These are phyloP conservation scores for Polypterus senegalus DNA, from an alignment of 2,113 vertebrate genomes.

Conservation along the genomic window DNA sequence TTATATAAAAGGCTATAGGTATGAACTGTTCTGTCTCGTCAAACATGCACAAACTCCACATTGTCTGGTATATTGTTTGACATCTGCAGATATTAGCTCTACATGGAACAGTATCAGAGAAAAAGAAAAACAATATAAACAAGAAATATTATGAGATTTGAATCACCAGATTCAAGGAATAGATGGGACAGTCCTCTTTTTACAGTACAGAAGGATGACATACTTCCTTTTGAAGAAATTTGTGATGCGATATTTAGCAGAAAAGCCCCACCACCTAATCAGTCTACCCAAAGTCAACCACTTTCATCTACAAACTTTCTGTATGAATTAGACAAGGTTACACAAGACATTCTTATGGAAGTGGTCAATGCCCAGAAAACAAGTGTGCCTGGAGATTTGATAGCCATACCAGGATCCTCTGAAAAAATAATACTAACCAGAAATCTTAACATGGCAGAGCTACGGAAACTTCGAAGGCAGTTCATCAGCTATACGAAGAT, in stretches of 20 bases:
- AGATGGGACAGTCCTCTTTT: constrained; percentile 90
- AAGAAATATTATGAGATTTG: constrained; percentile 62
- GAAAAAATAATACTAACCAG: constrained; percentile 62
- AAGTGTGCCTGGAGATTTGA: constrained; percentile 51
- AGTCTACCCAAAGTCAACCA: constrained; percentile 79
- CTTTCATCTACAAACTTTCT: constrained; percentile 74
- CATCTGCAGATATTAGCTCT: constrained; percentile 45
- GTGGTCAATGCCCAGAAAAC: constrained; percentile 60
- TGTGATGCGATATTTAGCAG: constrained; percentile 72
- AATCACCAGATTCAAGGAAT: constrained; percentile 74
- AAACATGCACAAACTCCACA: no score
- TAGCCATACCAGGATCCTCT: constrained; percentile 54
- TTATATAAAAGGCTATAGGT: no score
- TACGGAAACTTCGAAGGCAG: constrained; percentile 79
- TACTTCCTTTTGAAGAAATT: constrained; percentile 62
- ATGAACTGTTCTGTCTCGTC: no score
- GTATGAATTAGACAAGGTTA: constrained; percentile 76
- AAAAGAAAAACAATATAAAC: constrained; percentile 39
- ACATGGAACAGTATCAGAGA: constrained; percentile 48
- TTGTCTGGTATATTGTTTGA: constrained; percentile 64
- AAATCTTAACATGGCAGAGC: constrained; percentile 68
- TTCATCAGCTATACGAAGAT: constrained; percentile 92
- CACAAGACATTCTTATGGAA: constrained; percentile 67
- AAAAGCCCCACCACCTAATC: constrained; percentile 70
- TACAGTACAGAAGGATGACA: constrained; percentile 58